A percentile compares a stretch with the other conserved stretches of the same genome.
These are phyloP conservation scores for Brachionichthys hirsutus DNA, from an alignment of 2,113 vertebrate genomes.

Conservation along the genomic window DNA sequence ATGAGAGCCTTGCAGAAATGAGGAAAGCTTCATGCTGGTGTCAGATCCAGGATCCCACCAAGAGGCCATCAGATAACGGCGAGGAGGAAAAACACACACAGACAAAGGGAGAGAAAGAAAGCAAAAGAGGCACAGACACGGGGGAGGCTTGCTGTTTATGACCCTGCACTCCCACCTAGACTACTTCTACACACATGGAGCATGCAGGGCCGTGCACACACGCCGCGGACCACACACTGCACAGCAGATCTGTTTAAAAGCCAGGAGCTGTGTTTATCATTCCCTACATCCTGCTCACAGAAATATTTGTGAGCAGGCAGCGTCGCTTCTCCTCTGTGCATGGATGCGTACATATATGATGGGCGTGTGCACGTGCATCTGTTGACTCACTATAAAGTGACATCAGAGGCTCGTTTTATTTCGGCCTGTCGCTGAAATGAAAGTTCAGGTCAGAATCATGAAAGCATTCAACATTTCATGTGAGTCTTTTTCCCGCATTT, in stretches of 20 bases:
- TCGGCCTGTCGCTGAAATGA: background rate
- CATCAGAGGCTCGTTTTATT: fast-evolving
- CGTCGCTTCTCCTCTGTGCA: slow-evolving; percentile 24
- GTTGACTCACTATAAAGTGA: background rate
- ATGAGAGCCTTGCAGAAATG: slow-evolving; percentile 11
- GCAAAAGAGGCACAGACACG: slow-evolving; percentile 50
- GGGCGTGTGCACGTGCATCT: background rate
- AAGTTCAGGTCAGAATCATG: background rate
- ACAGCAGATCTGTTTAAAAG: slow-evolving; percentile 74
- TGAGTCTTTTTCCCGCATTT: slow-evolving; percentile 50
- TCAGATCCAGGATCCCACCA: slow-evolving; percentile 25
- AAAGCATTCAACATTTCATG: slow-evolving; percentile 18
- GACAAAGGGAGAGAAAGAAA: slow-evolving; percentile 24
- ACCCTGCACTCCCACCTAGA: slow-evolving; percentile 53
- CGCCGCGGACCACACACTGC: slow-evolving; percentile 76
- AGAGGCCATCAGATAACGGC: slow-evolving; percentile 45
- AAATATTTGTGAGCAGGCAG: slow-evolving; percentile 67
- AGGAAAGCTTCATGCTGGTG: slow-evolving; percentile 53
- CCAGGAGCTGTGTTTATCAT: slow-evolving; percentile 78
- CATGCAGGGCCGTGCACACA: slow-evolving; percentile 7
- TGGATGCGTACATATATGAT: background rate
- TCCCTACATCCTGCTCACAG: slow-evolving; percentile 74
- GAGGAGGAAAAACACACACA: slow-evolving; percentile 27
- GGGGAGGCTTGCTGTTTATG: slow-evolving; percentile 66
- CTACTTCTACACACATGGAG: background rate